phyloP scores from a whole-genome alignment of 2,888 invertebrate genomes.

The Sphaeridia pumilis region DNA sequence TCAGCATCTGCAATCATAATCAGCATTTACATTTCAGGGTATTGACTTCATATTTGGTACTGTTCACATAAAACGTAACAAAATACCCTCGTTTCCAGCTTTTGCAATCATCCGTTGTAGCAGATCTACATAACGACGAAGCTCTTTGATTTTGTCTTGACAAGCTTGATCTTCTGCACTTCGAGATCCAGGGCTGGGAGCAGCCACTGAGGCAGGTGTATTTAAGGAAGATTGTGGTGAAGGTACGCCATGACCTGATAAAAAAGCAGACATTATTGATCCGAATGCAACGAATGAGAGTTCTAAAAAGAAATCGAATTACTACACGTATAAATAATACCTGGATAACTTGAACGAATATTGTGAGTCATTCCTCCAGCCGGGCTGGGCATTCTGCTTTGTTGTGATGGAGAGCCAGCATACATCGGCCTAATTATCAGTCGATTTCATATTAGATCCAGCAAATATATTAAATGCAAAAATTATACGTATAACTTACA shows the following conservation, averaged over 20 bases:
- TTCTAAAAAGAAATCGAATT: neutral
- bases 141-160: conserved; percentile 80
- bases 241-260: conserved; percentile 43
- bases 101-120: conserved; percentile 77
- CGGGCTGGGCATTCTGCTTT: conserved; percentile 30
- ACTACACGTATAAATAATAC: conserved; percentile 14
- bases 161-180: conserved; percentile 75
- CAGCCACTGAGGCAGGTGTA: conserved; percentile 53
- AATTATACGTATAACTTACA: neutral
- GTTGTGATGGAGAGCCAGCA: conserved; percentile 29
- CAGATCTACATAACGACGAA: conserved; percentile 89
- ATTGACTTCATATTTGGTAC: too few species aligned
- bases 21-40: too few species aligned
- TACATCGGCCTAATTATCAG: too few species aligned
- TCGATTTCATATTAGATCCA: neutral
- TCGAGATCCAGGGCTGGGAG: conserved; percentile 53
- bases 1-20: conserved; percentile 56
- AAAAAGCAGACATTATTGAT: neutral
- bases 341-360: conserved; percentile 20
- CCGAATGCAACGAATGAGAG: neutral
- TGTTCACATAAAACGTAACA: neutral
- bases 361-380: conserved; percentile 19
- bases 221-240: conserved; percentile 75
- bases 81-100: conserved; percentile 67
- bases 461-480: neutral